Conservation (phyloP, 2,888 invertebrate species). For the Luffia ferchaultella region DNA sequence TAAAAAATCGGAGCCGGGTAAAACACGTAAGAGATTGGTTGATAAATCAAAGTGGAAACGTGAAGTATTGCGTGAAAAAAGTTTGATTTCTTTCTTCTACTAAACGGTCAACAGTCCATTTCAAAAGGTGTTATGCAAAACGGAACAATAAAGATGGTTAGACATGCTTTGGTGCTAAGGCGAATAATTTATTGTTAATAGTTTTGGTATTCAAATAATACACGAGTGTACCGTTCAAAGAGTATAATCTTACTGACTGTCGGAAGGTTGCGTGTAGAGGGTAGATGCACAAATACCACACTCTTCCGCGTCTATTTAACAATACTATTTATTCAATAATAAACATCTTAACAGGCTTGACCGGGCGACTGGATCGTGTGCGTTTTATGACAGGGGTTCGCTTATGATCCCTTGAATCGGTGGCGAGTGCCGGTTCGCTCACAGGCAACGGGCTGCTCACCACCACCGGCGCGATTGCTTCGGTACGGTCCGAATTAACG, state of each 20-base stretch:
- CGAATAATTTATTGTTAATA: too few relatives aligned
- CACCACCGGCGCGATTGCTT: not conserved
- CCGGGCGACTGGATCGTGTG: not conserved
- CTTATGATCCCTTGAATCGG: too few relatives aligned
- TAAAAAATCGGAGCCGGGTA: conserved; percentile 11
- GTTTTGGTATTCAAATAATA: too few relatives aligned
- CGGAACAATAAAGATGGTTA: conserved; percentile 2
- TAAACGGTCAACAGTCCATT: conserved; percentile 10
- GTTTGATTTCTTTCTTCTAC: conserved; percentile 10
- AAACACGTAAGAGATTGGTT: conserved; percentile 10
- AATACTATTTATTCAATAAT: conserved; percentile 9
- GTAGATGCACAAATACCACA: too few relatives aligned
- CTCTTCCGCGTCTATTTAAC: too few relatives aligned
- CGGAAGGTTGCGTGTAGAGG: too few relatives aligned
- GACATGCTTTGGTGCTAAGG: too few relatives aligned
- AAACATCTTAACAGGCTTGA: conserved; percentile 5
- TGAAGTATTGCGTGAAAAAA: conserved; percentile 12
- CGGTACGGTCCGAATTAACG: not conserved
- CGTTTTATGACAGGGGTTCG: not conserved
- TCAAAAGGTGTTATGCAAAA: conserved; percentile 10
- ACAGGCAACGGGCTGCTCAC: not conserved
- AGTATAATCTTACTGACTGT: too few relatives aligned
- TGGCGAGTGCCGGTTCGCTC: not conserved
- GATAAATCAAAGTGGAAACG: conserved; percentile 10
- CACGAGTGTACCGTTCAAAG: too few relatives aligned